Evolutionary conservation across 2,797 vertebrate genomes (phyloP), one percentile per base, ranked within the genome.

Genomic region (Lophotriccus pileatus): DNA sequence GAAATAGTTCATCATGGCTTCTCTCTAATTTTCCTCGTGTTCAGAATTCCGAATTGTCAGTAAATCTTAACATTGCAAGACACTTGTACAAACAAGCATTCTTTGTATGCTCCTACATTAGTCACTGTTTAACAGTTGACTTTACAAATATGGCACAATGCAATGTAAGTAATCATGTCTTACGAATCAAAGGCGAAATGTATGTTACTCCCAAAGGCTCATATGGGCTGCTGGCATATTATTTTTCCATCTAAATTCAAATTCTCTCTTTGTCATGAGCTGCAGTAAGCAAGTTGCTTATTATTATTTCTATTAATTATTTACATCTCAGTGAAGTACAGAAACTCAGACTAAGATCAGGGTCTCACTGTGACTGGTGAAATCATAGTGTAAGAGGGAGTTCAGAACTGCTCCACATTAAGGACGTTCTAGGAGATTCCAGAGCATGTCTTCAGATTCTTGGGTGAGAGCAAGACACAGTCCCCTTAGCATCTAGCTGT

Each of bases 241-340:
- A 24, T 46, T 58, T 87, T 95, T 90, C 81, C 12, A 68, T 17
- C 43, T 78, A 49, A 58, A 90, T 78, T 90, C n/a, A 78, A 50
- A 58, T 82, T 59, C 12, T 85, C 36, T 70, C 12, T 80, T 86
- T 74, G 30, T 74, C 37, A 44, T 49, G 44, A 84, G 21, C 30
- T 76, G 20, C 21, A 27, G 37, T 47, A 58, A 78, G 16, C 8
- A 76, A 79, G n/a, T 66, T 36, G 7, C 4, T 90, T 47, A 7
- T 47, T 62, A 72, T 74, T 94, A 52, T 41, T 90, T 14, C 4
- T 43, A 64, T 72, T 87, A 56, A 77, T 64, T 85, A 50, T 92
- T 89, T 85, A 37, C 20, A 15, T 68, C 77, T 32, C 44, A 37
- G 12, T 19, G 19, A 46, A 60, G 3, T 43, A 43, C 0, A 0